Evolutionary conservation across 2,888 invertebrate species (phyloP), one percentile per base, ranked within the genome.

Genomic region (Agrotis segetum): DNA sequence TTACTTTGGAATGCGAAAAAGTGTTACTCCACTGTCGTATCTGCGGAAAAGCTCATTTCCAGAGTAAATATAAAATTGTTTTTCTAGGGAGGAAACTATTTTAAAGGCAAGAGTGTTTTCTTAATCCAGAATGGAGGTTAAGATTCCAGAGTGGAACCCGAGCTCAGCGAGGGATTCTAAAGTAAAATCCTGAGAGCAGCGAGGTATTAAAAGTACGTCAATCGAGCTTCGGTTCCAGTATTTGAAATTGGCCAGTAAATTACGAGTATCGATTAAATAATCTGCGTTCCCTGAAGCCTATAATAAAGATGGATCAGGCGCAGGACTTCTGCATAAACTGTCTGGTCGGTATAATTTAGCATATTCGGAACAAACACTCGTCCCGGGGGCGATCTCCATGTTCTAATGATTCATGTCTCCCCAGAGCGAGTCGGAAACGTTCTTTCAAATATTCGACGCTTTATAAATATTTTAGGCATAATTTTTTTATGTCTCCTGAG

Each of bases 401-500:
- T 73, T 64, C 67, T 82, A 82, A 74, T 82, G 79, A 81, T 74
- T 71, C 60, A 81, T 74, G 47, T 55, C 46, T 79, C 80, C 74
- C 80, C n/a, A 9, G 80, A 67, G 83, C 44, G 44, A 5, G 19
- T 34, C 11, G 19, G 21, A 66, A 81, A 53, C 34, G 58, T 71
- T 82, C 55, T 67, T 71, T 24, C 56, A 19, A 58, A 58, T 56
- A 67, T 80, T 53, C 50, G 21, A 62, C 49, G 64, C 47, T 67
- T 58, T 53, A 64, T 68, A 46, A 66, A 67, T 67, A 78, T 60
- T 62, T 78, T 61, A 11, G 24, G 19, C 16, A n/a, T 50, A 46
- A 40, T 55, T 63, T 67, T 78, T 71, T 60, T 13, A n/a, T 21
- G 50, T 58, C 68, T 46, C 24, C 21, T 19, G 17, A 17, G 68